Evolutionary conservation across 2,113 vertebrate genomes (phyloP).

Genomic region (Charadrius vociferus): DNA sequence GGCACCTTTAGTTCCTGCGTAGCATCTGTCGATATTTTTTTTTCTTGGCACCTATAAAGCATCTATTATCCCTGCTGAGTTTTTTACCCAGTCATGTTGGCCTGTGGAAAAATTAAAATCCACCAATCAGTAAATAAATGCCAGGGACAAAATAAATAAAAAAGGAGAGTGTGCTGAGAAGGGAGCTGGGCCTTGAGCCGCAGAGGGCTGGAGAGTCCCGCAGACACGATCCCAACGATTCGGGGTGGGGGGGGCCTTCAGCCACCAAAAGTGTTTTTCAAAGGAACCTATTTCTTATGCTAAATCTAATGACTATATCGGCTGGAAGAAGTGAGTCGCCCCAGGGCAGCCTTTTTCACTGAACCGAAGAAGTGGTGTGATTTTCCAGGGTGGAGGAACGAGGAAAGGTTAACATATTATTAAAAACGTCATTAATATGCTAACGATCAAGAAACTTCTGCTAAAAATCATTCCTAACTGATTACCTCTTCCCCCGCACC

Average conservation of each 20-base stretch:
- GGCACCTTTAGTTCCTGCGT: not conserved
- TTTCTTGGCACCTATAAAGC: not conserved
- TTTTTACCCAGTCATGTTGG: not conserved
- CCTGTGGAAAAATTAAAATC: not conserved
- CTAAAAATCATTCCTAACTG: not conserved
- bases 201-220: not conserved
- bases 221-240: fast-evolving
- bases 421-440: conserved; percentile 30
- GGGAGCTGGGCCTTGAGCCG: not conserved
- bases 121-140: not conserved
- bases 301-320: not conserved
- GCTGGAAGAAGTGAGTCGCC: not conserved
- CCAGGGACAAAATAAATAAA: not conserved
- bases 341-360: not conserved
- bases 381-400: not conserved
- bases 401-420: not conserved
- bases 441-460: not conserved
- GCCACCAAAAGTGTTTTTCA: not conserved
- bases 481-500: not conserved
- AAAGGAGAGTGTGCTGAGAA: not conserved
- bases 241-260: fast-evolving
- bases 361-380: not conserved
- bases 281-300: not conserved
- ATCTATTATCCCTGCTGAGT: not conserved
- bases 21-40: not conserved